Base-by-base conservation (phyloP, 2,888 invertebrate genomes). In the Coleophora deauratella region DNA sequence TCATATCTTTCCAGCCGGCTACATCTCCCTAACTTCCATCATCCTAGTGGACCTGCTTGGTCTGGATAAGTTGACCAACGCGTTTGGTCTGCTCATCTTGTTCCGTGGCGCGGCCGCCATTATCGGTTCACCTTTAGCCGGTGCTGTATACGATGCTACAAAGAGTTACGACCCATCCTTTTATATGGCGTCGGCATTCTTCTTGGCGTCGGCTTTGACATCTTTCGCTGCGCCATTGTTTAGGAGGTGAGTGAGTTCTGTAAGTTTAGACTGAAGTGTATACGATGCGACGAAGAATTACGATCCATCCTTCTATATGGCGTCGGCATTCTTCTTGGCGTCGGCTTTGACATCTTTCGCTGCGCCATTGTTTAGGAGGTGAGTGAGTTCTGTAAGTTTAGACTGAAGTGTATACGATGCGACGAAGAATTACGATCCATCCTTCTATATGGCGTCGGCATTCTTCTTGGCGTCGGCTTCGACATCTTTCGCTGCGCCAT, bases 11-110 rank as follows among this genome's bases (percentile, higher is more conserved):
- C 15, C 87, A 96, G 96, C 98, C 49, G 98, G 98, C 47, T 99
- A 97, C 85, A 98, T 99, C 65, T 98, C 98, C 9, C 87, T 99
- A 44, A 99, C 99, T 33, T 99, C 99, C 37, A 98, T 99, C 68
- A 97, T 99, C 66, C 88, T 99, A 48, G 98, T 98, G 55, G 98
- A 99, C 75, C 88, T 99, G 31, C 88, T 99, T 37, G 99, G 99
- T 1, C 86, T 99, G 68, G 98, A 98, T 69, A 95, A 95, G 72
- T 85, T 99, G 55, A 99, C 99, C 36, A 99, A 97, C 74, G 98
- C 98, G 36, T 99, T 99, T 80, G 99, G 99, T 9, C 88, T 99
- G 49, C 88, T 99, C 42, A 97, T 98, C 60, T 84, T 99, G 55
- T 97, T 97, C 88, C 92, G 99, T 66, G 99, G 99, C 37, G 93